Conservation (phyloP, 2,113 vertebrate species). For the Hirundichthys speculiger region DNA sequence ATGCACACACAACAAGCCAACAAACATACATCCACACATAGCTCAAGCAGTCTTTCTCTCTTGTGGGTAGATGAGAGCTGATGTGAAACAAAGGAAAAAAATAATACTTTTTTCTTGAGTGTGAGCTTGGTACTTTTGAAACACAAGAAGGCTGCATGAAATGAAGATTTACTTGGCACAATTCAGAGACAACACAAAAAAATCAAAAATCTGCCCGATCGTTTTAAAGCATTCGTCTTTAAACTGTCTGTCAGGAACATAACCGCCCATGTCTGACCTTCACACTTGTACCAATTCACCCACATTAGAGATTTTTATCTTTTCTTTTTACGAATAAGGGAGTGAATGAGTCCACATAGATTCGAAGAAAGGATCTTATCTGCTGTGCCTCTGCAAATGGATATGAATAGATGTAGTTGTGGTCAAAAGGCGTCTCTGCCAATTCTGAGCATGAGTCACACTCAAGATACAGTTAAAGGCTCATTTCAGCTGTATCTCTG, state of each 20-base stretch:
- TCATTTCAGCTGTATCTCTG: conserved; percentile 38
- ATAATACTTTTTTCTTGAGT: conserved; percentile 38
- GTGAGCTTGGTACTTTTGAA: conserved; percentile 37
- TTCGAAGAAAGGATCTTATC: conserved; percentile 60
- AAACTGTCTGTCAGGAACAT: conserved; percentile 42
- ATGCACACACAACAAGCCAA: conserved; percentile 32
- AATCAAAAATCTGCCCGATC: conserved; percentile 29
- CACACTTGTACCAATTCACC: conserved; percentile 43
- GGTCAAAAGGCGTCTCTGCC: conserved; percentile 19
- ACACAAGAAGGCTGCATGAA: conserved; percentile 16
- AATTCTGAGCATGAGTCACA: conserved; percentile 40
- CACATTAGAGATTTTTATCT: conserved; percentile 46
- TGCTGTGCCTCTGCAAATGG: conserved; percentile 10
- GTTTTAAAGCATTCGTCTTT: conserved; percentile 37
- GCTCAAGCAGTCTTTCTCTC: conserved; percentile 32
- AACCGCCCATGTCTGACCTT: conserved; percentile 40
- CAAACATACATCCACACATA: conserved; percentile 56
- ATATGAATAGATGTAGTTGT: conserved; percentile 8
- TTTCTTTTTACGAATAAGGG: conserved; percentile 11
- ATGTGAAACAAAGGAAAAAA: conserved; percentile 68
- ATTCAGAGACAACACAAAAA: conserved; percentile 40
- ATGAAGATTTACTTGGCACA: conserved; percentile 48
- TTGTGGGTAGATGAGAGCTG: conserved; percentile 56
- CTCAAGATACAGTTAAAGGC: conserved; percentile 32
- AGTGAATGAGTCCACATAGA: conserved; percentile 46